These are phyloP conservation scores for chimpanzee (Pan troglodytes) DNA, from an alignment of 2,113 vertebrate genomes.

Conservation along the genomic window NHGRI_mPanTro3-v2.1_pri NC_072403.2:85067501-85068000, in stretches of 20 bases:
- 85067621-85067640: neutral
- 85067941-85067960: neutral
- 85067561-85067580: constrained; percentile 9
- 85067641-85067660: neutral
- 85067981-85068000: constrained; percentile 9
- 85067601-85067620: neutral
- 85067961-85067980: neutral
- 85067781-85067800: neutral
- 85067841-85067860: neutral
- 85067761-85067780: neutral
- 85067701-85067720: neutral
- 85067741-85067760: neutral
- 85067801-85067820: neutral
- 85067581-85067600: neutral
- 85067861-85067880: neutral
- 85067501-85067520: neutral
- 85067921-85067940: neutral
- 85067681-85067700: neutral
- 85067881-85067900: neutral
- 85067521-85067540: constrained; percentile 10
- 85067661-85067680: neutral
- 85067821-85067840: neutral
- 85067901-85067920: neutral
- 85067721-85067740: neutral
- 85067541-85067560: constrained; percentile 6